Evolutionary conservation across 2,113 vertebrate species (phyloP), one percentile per base, ranked within the genome.

Genomic region (Corythaeola cristata): DNA sequence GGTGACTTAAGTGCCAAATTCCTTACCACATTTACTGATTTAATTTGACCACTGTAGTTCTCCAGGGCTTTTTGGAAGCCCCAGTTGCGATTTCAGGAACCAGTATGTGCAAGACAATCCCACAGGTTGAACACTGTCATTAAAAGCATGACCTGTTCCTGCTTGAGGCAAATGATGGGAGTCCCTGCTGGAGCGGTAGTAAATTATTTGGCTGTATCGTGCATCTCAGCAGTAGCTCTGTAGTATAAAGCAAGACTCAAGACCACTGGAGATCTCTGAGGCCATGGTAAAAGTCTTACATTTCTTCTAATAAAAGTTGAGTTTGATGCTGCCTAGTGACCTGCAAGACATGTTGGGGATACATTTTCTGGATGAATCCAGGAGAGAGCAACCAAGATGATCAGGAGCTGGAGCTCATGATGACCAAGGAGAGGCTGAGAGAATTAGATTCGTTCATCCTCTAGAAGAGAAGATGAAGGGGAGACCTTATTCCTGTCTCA

Each of bases 11-110:
- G 45, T 55, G 35, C 53, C 83, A 88, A 85, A 94, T 63, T 75
- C 64, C 53, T 89, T n/a, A 33, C 69, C 58, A 32, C 49, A 47
- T 72, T 72, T 74, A 73, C 45, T 41, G 55, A 87, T 85, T 96
- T 92, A 93, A 95, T 95, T 95, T 95, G 86, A 96, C 85, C 94
- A 76, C 53, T 88, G 74, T 92, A 85, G 62, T 69, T 89, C 95
- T 78, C 41, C 53, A 58, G 80, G 84, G 71, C 53, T 68, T 88
- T 91, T 84, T 92, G 66, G 86, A 95, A 93, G 74, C 50, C 69
- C 80, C 16, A 64, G 30, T 5, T 84, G 68, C 0, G 10, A 92
- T 89, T 92, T 89, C 86, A 92, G 84, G 84, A 95, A 92, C 89
- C 74, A 89, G 87, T 62, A 87, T 23, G 62, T 87, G 89, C 84